Base-by-base conservation (phyloP, 1,140 invertebrate genomes). In the Bombus sibiricus region DNA sequence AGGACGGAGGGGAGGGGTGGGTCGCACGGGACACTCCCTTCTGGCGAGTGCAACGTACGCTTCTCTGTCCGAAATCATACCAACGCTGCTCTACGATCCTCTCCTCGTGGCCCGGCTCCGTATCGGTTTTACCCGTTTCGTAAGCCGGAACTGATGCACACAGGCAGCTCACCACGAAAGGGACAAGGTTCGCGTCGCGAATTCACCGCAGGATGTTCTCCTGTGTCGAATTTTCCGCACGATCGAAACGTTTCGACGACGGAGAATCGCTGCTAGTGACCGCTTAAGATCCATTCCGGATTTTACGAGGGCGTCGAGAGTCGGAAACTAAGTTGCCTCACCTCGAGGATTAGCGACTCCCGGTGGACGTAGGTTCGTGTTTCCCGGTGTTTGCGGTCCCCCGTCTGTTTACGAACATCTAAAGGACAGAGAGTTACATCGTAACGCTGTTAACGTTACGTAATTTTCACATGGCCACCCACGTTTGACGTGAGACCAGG, bases 11-110 rank as follows among this genome's bases (percentile, higher is more conserved):
- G 47, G 77, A n/a, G 37, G 89, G 72, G 73, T 81, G 87, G 85
- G 87, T 86, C 85, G 91, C 85, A 89, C 89, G 89, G 92, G 89
- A 91, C 88, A 92, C 91, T 90, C 91, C 92, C 92, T 92, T 90
- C 83, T 83, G 86, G 78, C 91, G 90, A 92, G 93, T 92, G 89
- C 92, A 92, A 94, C 83, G 93, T 92, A 92, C 92, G 90, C 90
- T 85, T 66, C 84, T 83, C 87, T 90, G 88, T 90, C 88, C 89
- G 85, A 90, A 90, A 90, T 90, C 89, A 85, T 86, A 68, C 85
- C 85, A 43, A 77, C 81, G 85, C 57, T 78, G 82, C 18, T 53
- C 47, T 53, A 53, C 47, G 47, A 53, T 53, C 6, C 47, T 53
- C 47, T 85, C 88, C 75, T 62, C 75, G 86, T 82, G 81, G 84